These are phyloP conservation scores for Protodeltote pygarga DNA, from an alignment of 2,888 invertebrate species.

Conservation along the genomic window DNA sequence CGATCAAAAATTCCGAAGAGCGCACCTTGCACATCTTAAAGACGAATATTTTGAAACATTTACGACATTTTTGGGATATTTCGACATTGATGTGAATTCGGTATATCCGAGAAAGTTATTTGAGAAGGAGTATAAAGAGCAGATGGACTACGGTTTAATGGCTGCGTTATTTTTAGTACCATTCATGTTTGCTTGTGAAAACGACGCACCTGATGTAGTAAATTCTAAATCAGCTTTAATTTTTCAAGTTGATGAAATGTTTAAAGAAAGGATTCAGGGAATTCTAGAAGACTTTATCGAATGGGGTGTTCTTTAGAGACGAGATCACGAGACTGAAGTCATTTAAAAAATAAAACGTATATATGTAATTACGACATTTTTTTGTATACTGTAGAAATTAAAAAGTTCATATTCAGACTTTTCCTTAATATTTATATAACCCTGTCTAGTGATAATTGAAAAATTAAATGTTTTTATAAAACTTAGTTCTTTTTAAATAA, in stretches of 20 bases:
- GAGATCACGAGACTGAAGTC: no score
- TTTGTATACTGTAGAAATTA: no score
- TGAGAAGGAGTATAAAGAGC: constrained; percentile 53
- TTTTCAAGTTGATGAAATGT: constrained; percentile 43
- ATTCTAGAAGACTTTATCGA: constrained; percentile 51
- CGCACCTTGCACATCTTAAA: constrained; percentile 56
- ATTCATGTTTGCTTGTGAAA: constrained; percentile 55
- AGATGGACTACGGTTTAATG: constrained; percentile 60
- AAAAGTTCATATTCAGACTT: no score
- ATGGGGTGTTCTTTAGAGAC: constrained; percentile 35
- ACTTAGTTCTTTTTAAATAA: no score
- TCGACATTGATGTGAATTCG: constrained; percentile 52
- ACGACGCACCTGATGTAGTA: constrained; percentile 51
- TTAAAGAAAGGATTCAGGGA: constrained; percentile 48
- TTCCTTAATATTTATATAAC: no score
- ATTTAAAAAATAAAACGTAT: no score
- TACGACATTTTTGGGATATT: constrained; percentile 53
- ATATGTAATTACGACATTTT: no score
- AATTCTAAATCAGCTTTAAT: constrained; percentile 27
- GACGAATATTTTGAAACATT: constrained; percentile 58
- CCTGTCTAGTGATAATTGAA: no score
- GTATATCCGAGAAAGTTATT: constrained; percentile 57
- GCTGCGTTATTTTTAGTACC: constrained; percentile 43
- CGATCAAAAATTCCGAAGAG: constrained; percentile 58
- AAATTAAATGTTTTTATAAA: no score